phyloP scores from a whole-genome alignment of 2,113 vertebrate genomes.

The Prionailurus viverrinus region DNA sequence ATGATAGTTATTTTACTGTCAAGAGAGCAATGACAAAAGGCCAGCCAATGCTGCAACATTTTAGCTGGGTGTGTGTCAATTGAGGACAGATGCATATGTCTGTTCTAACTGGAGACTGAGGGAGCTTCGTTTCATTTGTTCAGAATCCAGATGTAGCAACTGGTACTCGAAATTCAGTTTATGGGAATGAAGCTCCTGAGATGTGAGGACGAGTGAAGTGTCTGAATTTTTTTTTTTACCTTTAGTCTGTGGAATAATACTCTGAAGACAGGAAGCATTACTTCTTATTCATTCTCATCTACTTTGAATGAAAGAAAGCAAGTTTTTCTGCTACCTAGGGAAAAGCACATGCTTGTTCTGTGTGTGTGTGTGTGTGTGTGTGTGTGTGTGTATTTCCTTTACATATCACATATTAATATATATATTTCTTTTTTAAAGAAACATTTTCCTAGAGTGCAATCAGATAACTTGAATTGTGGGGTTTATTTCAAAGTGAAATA shows the following conservation, averaged over 20 bases:
- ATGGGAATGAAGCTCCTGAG: background rate
- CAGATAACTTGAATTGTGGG: background rate
- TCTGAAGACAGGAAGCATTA: background rate
- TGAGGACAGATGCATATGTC: slow-evolving; percentile 52
- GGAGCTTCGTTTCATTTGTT: slow-evolving; percentile 42
- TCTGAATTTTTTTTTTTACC: background rate
- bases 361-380: background rate
- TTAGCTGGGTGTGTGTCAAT: slow-evolving; percentile 27
- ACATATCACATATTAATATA: background rate
- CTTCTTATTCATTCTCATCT: background rate
- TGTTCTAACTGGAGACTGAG: slow-evolving; percentile 9
- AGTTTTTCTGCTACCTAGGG: background rate
- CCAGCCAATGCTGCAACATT: background rate
- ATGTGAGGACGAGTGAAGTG: slow-evolving; percentile 21
- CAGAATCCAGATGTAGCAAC: slow-evolving; percentile 54
- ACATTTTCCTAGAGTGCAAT: background rate
- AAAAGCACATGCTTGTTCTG: background rate
- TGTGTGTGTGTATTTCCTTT: background rate
- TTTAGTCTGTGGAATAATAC: background rate
- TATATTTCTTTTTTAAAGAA: background rate
- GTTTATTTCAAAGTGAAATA: background rate
- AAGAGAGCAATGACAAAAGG: slow-evolving; percentile 42
- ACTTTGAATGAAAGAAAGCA: slow-evolving; percentile 54
- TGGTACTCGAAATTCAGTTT: background rate
- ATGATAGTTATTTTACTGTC: slow-evolving; percentile 67